Conservation (phyloP, 1,140 invertebrate genomes). For the Sitobion miscanthi region DNA sequence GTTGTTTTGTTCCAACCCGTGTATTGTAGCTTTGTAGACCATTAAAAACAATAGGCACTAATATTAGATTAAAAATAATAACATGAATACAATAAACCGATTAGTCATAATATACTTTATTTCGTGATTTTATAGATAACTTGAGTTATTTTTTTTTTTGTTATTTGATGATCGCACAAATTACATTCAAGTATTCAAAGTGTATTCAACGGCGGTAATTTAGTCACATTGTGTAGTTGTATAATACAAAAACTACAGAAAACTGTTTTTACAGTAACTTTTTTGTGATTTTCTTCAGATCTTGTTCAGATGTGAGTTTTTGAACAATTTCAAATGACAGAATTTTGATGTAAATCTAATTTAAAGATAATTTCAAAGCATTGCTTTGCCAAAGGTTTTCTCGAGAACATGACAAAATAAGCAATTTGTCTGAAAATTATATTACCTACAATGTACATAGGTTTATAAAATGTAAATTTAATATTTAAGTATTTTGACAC, state of each 20-base stretch:
- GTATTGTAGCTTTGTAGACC: too few species aligned
- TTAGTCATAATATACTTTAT: background rate
- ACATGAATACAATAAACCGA: too few species aligned
- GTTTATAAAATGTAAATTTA: background rate
- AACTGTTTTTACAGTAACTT: background rate
- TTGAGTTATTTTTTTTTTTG: background rate
- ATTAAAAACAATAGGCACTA: background rate
- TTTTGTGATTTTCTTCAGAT: background rate
- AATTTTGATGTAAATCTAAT: background rate
- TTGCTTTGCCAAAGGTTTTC: background rate
- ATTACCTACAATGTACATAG: background rate
- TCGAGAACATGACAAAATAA: background rate
- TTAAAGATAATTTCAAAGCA: background rate
- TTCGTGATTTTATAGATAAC: background rate
- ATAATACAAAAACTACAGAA: background rate
- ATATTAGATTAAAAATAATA: too few species aligned
- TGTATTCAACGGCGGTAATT: background rate
- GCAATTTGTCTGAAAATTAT: background rate
- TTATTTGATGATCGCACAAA: background rate
- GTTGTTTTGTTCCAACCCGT: too few species aligned
- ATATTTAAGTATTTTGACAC: background rate
- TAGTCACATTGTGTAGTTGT: background rate
- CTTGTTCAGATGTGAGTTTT: background rate
- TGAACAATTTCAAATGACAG: background rate
- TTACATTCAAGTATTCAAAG: background rate